These are phyloP conservation scores for Platycercus adscitus DNA, from an alignment of 2,113 vertebrate species.

Conservation along the genomic window DNA sequence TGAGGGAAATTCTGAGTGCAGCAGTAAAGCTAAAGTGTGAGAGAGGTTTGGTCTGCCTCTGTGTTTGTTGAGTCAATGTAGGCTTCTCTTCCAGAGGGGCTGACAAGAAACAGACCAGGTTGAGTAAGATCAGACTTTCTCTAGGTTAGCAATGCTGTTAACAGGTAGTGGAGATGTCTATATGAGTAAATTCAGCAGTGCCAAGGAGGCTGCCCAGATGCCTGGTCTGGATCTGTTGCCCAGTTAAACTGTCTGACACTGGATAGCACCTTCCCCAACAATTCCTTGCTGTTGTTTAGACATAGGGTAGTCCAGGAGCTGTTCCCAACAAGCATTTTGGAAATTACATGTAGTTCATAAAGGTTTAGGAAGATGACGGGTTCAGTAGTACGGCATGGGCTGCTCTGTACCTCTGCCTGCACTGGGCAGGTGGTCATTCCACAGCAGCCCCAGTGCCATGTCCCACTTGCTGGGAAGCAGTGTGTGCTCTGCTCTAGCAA, in stretches of 20 bases:
- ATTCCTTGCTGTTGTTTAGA: accelerated
- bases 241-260: not conserved
- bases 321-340: not conserved
- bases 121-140: not conserved
- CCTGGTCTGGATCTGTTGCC: not conserved
- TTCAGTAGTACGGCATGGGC: not conserved
- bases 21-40: not conserved
- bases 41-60: not conserved
- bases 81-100: not conserved
- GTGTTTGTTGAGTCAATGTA: not conserved
- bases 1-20: not conserved
- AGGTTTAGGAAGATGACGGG: not conserved
- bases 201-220: not conserved
- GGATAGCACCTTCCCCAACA: not conserved
- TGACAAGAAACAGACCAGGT: not conserved
- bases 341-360: not conserved
- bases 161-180: not conserved
- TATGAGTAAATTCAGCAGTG: not conserved
- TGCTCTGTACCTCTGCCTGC: not conserved
- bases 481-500: accelerated
- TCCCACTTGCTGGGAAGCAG: not conserved
- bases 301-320: not conserved
- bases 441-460: accelerated
- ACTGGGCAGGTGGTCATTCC: not conserved
- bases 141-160: not conserved